Conservation (phyloP, 2,797 vertebrate species). For the Tinamus major region DNA sequence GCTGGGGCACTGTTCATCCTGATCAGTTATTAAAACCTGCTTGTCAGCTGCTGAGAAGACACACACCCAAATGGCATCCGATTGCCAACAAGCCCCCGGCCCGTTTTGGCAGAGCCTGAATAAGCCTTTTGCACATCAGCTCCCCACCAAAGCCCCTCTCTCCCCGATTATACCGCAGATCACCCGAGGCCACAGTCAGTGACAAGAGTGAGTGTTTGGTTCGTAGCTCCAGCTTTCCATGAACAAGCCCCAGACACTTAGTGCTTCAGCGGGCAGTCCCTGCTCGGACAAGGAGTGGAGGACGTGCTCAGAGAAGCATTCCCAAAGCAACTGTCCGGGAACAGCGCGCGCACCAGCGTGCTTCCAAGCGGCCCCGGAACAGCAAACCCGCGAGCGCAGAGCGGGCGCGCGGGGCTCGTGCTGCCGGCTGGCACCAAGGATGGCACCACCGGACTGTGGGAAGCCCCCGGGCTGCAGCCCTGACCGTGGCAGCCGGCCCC, state of each 20-base stretch:
- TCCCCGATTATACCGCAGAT: not conserved
- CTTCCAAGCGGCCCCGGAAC: no score
- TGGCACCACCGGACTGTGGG: fast-evolving
- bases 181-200: fast-evolving
- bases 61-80: not conserved
- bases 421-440: fast-evolving
- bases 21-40: conserved; percentile 25
- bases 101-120: not conserved
- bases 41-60: conserved; percentile 12
- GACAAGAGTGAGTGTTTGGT: fast-evolving
- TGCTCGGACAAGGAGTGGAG: not conserved
- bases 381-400: fast-evolving
- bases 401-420: fast-evolving
- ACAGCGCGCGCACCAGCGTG: not conserved
- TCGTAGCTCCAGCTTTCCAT: not conserved
- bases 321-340: not conserved
- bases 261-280: fast-evolving
- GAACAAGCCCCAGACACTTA: not conserved
- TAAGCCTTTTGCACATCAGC: not conserved
- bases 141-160: not conserved
- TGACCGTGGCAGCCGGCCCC: not conserved
- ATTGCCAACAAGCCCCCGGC: not conserved
- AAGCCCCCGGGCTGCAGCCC: not conserved
- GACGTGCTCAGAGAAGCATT: not conserved
- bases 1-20: conserved; percentile 12